Evolutionary conservation across 2,888 invertebrate genomes (phyloP), one percentile per base, ranked within the genome.

Genomic region (Dexiosoma caninum): DNA sequence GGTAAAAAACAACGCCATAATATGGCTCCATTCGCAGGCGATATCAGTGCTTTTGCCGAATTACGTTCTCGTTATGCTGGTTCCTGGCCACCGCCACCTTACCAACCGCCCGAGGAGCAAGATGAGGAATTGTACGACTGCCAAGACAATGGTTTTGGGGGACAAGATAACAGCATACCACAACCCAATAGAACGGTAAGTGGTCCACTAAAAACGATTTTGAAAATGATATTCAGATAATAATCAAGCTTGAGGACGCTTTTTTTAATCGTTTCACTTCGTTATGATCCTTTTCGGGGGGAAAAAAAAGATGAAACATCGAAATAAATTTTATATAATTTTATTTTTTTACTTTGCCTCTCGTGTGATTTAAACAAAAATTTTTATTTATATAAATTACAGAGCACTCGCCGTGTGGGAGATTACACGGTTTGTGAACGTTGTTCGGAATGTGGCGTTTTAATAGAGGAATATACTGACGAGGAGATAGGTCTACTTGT

Each of bases 401-500:
- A 90, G 89, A 94, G 94, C 84, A 91, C 92, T 10, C 93, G 93
- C 64, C 86, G 90, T 57, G 92, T 94, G 30, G 95, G 95, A 0
- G 94, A 95, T 70, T 95, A 95, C 72, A 94, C 94, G 81, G 92
- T 94, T 21, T 93, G 92, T 84, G 93, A 94, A 75, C 91, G 94
- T 90, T 93, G 91, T 88, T 94, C 96, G 0, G 97, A 98, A 88
- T 99, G 99, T 90, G 97, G 98, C 14, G 94, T 94, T 1, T 92
- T 95, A 3, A 93, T 94, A 81, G 97, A 98, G 89, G 95, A 97
- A 88, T 99, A 98, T 90, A 97, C 97, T 82, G 99, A 99, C 88
- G 99, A 99, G 88, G 98, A 99, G 88, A 92, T 98, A 76, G 98
- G 97, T 0, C 92, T 99, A 69, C 95, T 98, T 86, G 96, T 99